These are phyloP conservation scores for Halesus radiatus DNA, from an alignment of 1,140 invertebrate species.

Conservation along the genomic window DNA sequence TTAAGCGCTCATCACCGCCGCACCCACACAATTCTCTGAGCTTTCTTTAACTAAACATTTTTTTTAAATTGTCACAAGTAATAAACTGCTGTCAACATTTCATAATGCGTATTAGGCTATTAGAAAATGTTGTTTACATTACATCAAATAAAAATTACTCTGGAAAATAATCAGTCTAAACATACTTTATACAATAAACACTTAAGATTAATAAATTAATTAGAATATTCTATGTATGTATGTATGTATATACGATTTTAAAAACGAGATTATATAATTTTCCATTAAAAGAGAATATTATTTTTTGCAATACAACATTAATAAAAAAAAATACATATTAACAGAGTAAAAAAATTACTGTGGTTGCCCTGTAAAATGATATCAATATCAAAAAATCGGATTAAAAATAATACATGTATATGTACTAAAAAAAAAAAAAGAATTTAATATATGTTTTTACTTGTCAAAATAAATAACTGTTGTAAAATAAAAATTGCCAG, in stretches of 20 bases:
- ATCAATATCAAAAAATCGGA: too few relatives aligned
- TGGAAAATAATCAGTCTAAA: constrained; percentile 17
- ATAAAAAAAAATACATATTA: not conserved
- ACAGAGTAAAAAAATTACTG: too few relatives aligned
- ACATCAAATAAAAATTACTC: not conserved
- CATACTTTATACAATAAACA: not conserved
- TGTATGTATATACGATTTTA: not conserved
- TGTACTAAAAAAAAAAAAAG: too few relatives aligned
- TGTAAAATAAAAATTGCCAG: too few relatives aligned
- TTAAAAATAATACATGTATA: too few relatives aligned
- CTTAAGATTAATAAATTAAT: not conserved
- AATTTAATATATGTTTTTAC: too few relatives aligned
- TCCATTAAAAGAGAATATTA: not conserved
- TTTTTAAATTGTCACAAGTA: not conserved
- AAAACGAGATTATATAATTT: not conserved
- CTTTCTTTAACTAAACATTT: not conserved
- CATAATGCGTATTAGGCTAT: not conserved
- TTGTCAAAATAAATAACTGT: too few relatives aligned
- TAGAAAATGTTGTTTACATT: not conserved
- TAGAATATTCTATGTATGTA: not conserved
- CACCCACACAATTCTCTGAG: not conserved
- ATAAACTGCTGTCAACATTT: not conserved
- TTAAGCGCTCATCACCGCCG: not conserved
- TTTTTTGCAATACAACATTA: not conserved
- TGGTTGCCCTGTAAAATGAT: too few relatives aligned